Base-by-base conservation (phyloP, 2,113 vertebrate genomes). In the Microcebus lehilahytsara region DNA sequence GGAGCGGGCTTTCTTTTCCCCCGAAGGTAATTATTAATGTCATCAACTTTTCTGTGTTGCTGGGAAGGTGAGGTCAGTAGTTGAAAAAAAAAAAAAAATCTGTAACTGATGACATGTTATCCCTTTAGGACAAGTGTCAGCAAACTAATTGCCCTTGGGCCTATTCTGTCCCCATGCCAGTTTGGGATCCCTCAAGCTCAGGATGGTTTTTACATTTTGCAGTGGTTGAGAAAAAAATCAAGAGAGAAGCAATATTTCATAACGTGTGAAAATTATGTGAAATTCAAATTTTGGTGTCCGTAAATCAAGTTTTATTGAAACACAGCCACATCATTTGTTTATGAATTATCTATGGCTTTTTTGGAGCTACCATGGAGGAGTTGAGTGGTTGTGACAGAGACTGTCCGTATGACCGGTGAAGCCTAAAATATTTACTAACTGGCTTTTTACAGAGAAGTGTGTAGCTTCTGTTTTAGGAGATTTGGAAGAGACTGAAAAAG, bases 391-490 rank as follows among this genome's bases (percentile, higher is more conserved):
- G 71, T 92, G 69, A 96, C 58, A 77, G 89, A 77, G 34, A 75
- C 23, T 13, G 58, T 67, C 89, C 60, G 14, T 34, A 19, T 78
- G n/a, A 85, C 67, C 25, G 62, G 40, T 46, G 92, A 60, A 92
- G 60, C 66, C 53, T 95, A 71, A 96, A 97, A 84, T 93, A 88
- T 97, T 95, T 96, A 93, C 83, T 84, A 62, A 80, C 86, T 77
- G 64, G 32, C 7, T 77, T 56, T 91, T 77, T 64, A 32, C 23
- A 67, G 80, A 95, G 60, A 85, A 62, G 0, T 92, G 56, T 85
- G 75, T 27, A 71, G 49, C 49, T 37, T 83, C n/a, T 51, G 77
- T 56, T 87, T 69, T 53, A 56, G 64, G 64, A 56, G 77, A 84
- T 75, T 93, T 95, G 90, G 80, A 92, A 91, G 51, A 91, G 53